Conservation (phyloP, 2,797 vertebrate species). For the Semaprochilodus insignis region DNA sequence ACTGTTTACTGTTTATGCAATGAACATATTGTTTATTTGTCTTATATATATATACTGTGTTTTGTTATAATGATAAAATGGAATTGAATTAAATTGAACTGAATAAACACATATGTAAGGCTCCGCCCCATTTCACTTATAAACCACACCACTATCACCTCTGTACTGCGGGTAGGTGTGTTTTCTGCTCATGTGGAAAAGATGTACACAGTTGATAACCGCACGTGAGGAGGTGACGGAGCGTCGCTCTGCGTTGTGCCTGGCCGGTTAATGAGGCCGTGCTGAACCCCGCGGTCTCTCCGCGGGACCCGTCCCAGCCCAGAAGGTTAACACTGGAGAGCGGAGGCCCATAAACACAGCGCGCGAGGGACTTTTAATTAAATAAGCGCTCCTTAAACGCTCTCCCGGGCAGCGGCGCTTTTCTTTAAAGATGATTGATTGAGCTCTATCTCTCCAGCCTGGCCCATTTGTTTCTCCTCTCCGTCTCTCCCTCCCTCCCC, state of each 20-base stretch:
- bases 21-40: too few species aligned
- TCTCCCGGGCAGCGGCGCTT: constrained; percentile 91
- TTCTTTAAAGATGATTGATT: constrained; percentile 99
- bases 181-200: too few species aligned
- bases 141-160: too few species aligned
- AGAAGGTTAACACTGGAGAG: constrained; percentile 95
- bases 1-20: too few species aligned
- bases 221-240: constrained; percentile 13
- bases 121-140: too few species aligned
- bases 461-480: constrained; percentile 80
- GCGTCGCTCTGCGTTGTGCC: constrained; percentile 34
- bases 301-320: constrained; percentile 37
- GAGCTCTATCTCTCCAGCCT: constrained; percentile 80
- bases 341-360: constrained; percentile 96
- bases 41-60: too few species aligned
- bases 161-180: too few species aligned
- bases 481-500: constrained; percentile 53
- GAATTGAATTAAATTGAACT: too few species aligned
- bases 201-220: too few species aligned
- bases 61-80: too few species aligned
- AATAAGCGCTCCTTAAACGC: constrained; percentile 99
- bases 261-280: constrained; percentile 35
- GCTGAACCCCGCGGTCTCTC: constrained; percentile 26
- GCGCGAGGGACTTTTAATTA: constrained; percentile 99
- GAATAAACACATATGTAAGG: too few species aligned